Evolutionary conservation across 1,140 invertebrate species (phyloP), one percentile per base, ranked within the genome.

Genomic region (Daktulosphaira vitifoliae): DNA sequence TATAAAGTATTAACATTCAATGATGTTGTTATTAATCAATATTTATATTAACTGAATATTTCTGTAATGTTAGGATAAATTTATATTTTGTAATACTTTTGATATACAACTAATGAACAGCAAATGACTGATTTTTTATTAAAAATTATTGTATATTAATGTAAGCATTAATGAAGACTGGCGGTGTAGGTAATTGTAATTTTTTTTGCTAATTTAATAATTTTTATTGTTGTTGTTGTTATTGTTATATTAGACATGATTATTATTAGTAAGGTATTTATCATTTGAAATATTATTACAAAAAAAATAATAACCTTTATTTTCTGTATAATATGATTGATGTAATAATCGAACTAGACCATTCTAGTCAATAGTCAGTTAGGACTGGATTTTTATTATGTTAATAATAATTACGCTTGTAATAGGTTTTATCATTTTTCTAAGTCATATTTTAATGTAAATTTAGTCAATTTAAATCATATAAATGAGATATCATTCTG

Each of bases 391-490:
- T 33, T 42, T 48, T 48, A 22, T 29, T 25, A 20, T 26, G 26
- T 62, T 22, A 46, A 7, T 46, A 59, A 11, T 33, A 33, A 11
- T 33, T 33, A 33, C 29, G 29, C 5, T n/a, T n/a, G n/a, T n/a
- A n/a, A n/a, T n/a, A n/a, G n/a, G n/a, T n/a, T n/a, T n/a, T 33
- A 50, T 26, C n/a, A 2, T 50, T 62, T 62, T 33, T 62, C 56
- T 62, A 62, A 62, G 56, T 62, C 56, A 62, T 62, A 33, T 42
- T 59, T 59, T 62, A 62, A 62, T 62, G 56, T 62, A 59, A 62
- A 62, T 62, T 26, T 48, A 56, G 53, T 56, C 53, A 44, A 33
- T 33, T 33, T 44, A 8, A 56, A 23, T 25, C 4, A 42, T 44
- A 15, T n/a, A 42, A n/a, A 25, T n/a, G 38, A 42, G 8, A 56